Conservation (phyloP, 2,888 invertebrate genomes). For the Leucophora obtusa region DNA sequence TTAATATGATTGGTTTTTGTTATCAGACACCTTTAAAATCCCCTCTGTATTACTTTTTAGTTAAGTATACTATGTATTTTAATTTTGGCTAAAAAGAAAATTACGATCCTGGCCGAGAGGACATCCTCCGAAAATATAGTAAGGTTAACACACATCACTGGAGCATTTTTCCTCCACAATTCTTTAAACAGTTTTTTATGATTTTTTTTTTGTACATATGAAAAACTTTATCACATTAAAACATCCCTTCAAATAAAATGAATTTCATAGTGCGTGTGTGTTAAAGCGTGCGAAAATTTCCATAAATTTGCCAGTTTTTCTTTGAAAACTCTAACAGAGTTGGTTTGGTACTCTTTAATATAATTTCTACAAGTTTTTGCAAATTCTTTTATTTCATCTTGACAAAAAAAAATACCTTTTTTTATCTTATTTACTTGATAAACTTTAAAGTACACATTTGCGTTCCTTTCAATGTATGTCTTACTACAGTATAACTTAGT, state of each 20-base stretch:
- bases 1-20: no score
- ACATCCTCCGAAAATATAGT: no score
- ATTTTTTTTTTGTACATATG: not conserved
- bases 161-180: no score
- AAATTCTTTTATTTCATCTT: constrained; percentile 3
- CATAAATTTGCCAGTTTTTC: constrained; percentile 53
- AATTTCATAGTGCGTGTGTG: constrained; percentile 31
- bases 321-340: constrained; percentile 1
- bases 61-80: no score
- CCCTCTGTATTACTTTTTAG: no score
- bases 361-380: constrained; percentile 20
- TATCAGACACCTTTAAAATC: no score
- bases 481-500: not conserved
- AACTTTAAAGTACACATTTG: constrained; percentile 56
- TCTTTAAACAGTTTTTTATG: no score
- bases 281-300: constrained; percentile 62
- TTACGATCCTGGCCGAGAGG: no score
- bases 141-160: not conserved
- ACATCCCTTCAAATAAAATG: constrained; percentile 11
- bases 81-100: no score
- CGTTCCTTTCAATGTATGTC: constrained; percentile 21
- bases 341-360: constrained; percentile 29
- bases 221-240: not conserved
- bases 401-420: not conserved
- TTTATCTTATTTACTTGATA: constrained; percentile 35